Evolutionary conservation across 1,140 invertebrate genomes (phyloP).

Genomic region (Whitmania pigra): DNA sequence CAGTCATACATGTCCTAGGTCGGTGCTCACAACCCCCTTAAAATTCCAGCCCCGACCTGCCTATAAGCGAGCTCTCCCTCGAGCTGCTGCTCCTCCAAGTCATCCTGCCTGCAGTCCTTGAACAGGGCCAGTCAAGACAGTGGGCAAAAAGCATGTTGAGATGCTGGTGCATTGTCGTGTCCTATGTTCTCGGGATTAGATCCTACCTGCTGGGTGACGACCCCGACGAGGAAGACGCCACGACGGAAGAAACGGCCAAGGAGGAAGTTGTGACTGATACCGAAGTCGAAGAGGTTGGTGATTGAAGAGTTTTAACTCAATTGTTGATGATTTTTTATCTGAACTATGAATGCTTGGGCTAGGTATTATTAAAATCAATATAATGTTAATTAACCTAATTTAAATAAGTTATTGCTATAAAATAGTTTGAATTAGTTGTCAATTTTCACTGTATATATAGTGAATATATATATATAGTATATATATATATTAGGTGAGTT

Average conservation of each 20-base stretch:
- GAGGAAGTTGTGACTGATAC: not conserved
- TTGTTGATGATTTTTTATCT: no score
- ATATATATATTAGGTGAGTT: no score
- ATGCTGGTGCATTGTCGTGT: conserved; percentile 74
- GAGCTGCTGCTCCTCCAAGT: conserved; percentile 88
- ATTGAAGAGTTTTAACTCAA: no score
- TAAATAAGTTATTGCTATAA: no score
- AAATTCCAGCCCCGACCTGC: conserved; percentile 51
- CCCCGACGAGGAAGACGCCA: conserved; percentile 21
- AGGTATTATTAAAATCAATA: no score
- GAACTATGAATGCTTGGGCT: no score
- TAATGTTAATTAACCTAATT: no score
- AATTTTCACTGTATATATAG: no score
- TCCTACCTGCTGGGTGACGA: conserved; percentile 68
- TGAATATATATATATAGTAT: no score
- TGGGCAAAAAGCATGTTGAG: conserved; percentile 78
- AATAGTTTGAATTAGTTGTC: no score
- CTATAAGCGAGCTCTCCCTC: conserved; percentile 68
- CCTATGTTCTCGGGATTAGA: conserved; percentile 69
- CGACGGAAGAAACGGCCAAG: not conserved
- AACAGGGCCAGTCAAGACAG: conserved; percentile 83
- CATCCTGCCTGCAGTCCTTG: conserved; percentile 81
- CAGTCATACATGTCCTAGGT: not conserved
- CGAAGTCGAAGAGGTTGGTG: no score
- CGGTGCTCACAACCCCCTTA: no score